Evolutionary conservation across 2,797 vertebrate genomes (phyloP).

Genomic region (Acrocephalus scirpaceus): DNA sequence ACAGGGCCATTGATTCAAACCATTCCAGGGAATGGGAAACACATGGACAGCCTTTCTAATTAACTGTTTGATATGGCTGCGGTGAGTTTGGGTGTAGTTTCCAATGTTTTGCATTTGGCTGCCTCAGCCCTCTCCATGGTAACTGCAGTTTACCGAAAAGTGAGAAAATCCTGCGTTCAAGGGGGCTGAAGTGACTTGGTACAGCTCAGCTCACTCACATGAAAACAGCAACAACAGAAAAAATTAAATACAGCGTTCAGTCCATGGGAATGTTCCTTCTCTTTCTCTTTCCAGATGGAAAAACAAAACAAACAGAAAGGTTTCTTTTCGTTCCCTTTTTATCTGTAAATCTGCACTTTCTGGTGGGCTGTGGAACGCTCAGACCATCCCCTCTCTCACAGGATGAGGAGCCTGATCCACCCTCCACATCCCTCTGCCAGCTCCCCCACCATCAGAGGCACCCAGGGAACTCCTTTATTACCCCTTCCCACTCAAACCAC

Average conservation of each 20-base stretch:
- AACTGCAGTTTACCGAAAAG: constrained; percentile 74
- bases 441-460: neutral
- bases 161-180: constrained; percentile 45
- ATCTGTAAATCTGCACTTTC: neutral
- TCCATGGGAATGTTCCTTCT: constrained; percentile 25
- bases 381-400: neutral
- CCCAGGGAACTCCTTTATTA: accelerated
- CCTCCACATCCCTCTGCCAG: neutral
- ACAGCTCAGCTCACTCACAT: constrained; percentile 15
- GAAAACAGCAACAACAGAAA: neutral
- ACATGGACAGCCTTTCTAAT: constrained; percentile 75
- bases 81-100: constrained; percentile 54
- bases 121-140: constrained; percentile 73
- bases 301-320: neutral
- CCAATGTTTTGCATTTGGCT: constrained; percentile 68
- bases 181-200: constrained; percentile 32
- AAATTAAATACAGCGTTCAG: neutral
- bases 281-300: constrained; percentile 15
- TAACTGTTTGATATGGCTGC: constrained; percentile 67
- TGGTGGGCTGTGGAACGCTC: accelerated
- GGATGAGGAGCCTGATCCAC: neutral
- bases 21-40: constrained; percentile 75
- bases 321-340: neutral
- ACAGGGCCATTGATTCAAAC: constrained; percentile 67
- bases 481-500: neutral